phyloP scores from a whole-genome alignment of 2,113 vertebrate genomes.

The Sylvia atricapilla region DNA sequence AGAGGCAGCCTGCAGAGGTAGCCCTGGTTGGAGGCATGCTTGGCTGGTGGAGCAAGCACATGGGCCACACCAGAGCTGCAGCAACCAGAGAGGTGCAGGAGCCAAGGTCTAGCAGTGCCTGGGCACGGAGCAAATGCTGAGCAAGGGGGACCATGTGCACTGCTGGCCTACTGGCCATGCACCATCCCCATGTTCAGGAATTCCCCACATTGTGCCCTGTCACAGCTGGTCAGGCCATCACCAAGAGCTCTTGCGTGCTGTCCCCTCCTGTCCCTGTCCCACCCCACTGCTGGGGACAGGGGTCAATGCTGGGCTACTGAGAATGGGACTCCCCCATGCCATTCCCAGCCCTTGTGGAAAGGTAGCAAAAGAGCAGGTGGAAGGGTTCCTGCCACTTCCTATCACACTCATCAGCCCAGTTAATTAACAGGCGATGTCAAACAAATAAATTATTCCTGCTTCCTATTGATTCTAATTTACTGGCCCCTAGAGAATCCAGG shows the following conservation, averaged over 20 bases:
- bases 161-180: not conserved
- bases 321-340: accelerated
- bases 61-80: not conserved
- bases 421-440: constrained; percentile 53
- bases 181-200: accelerated
- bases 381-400: not conserved
- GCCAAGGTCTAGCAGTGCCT: not conserved
- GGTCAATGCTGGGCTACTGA: accelerated
- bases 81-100: not conserved
- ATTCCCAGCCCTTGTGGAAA: not conserved
- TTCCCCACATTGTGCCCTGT: not conserved
- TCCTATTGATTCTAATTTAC: constrained; percentile 64
- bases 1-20: not conserved
- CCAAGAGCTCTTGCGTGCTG: accelerated
- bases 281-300: not conserved
- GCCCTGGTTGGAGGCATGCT: accelerated
- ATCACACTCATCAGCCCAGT: constrained; percentile 32
- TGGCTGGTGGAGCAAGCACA: accelerated
- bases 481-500: constrained; percentile 8
- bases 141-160: accelerated
- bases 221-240: accelerated
- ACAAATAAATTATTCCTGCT: constrained; percentile 65
- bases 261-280: not conserved
- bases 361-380: not conserved
- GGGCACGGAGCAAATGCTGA: not conserved